Evolutionary conservation across 2,797 vertebrate species (phyloP), one percentile per base, ranked within the genome.

Genomic region (Sylvilagus floridanus): DNA sequence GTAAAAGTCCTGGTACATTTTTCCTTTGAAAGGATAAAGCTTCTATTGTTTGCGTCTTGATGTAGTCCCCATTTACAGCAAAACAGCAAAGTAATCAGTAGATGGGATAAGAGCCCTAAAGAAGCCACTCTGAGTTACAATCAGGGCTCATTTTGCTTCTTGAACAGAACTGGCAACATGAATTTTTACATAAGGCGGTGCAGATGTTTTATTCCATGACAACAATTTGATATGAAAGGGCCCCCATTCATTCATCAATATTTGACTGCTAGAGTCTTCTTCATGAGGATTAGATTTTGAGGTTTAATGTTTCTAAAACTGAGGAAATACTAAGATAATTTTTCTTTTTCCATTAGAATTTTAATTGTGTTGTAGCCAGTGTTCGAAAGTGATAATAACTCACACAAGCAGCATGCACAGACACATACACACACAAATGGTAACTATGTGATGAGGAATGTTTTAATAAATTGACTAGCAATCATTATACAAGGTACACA

Each of bases 281-380:
- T 60, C 30, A 50, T 42, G 19, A 83, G 65, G 26, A 21, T 78
- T 86, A 50, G 12, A 72, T 32, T 50, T 88, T 84, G 52, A 57
- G 13, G 54, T 57, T 75, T 28, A 75, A 7, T 75, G 26, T 52
- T 90, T 91, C 83, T 84, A 87, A 87, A 96, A 50, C 30, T 57
- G 54, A 87, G 86, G 2, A 47, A 30, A 7, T 19, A 75, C 12
- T 47, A 37, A 7, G 65, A 54, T 26, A 52, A 69, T 28, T 57
- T 78, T 78, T 77, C 35, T 82, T 57, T 32, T 78, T 86, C 37
- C n/a, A 79, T 78, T 4, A 77, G 57, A 89, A 19, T 57, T 47
- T 30, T n/a, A 78, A 50, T 26, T 57, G 35, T 54, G 22, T 13
- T 82, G 21, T 30, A 76, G 32, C 28, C 16, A 60, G 32, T 84